phyloP scores from a whole-genome alignment of 2,797 vertebrate genomes.

The Notoglanidium macrostoma region DNA sequence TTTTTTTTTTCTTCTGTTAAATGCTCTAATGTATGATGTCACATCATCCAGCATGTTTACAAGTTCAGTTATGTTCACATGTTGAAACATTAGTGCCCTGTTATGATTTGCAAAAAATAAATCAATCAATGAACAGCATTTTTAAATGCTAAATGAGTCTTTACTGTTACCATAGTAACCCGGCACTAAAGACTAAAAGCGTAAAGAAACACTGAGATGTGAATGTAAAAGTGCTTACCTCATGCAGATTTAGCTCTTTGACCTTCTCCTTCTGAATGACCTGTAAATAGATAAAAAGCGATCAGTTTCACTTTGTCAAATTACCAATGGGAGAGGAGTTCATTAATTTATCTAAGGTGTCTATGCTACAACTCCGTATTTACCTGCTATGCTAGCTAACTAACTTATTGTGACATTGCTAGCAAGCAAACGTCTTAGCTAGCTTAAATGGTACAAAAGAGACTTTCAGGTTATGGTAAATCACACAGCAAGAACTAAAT shows the following conservation, averaged over 20 bases:
- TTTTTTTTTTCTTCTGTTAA: not conserved
- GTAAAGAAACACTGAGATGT: not conserved
- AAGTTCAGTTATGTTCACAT: not conserved
- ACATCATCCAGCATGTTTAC: not conserved
- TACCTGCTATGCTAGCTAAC: too few relatives aligned
- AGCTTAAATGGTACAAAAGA: not conserved
- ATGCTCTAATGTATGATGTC: not conserved
- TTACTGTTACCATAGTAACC: not conserved
- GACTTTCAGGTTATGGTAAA: not conserved
- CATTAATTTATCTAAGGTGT: not conserved
- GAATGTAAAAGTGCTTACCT: conserved; percentile 79
- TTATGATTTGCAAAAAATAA: not conserved
- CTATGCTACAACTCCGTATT: not conserved
- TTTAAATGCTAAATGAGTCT: too few relatives aligned
- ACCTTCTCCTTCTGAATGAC: conserved; percentile 99
- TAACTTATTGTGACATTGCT: not conserved
- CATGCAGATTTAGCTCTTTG: conserved; percentile 97
- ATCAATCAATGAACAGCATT: not conserved
- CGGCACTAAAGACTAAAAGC: not conserved
- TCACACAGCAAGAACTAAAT: not conserved
- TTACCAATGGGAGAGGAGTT: not conserved
- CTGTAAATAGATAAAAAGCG: conserved; percentile 70
- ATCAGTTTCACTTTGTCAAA: not conserved
- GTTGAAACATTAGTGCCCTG: not conserved
- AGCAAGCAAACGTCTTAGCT: too few relatives aligned